These are phyloP conservation scores for Zelleria hepariella DNA, from an alignment of 2,888 invertebrate genomes.

Conservation along the genomic window DNA sequence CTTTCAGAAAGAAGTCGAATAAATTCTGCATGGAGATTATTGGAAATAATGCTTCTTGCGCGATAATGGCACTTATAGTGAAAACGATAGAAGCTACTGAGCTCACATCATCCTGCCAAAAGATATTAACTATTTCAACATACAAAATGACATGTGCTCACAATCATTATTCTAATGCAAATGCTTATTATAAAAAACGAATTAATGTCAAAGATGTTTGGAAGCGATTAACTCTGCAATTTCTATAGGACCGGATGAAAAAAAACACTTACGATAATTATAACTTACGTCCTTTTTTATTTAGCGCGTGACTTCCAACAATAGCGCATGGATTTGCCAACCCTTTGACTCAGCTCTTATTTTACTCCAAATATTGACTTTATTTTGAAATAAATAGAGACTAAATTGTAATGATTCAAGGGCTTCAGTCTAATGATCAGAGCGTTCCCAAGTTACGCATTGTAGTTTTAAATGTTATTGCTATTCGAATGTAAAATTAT, in stretches of 20 bases:
- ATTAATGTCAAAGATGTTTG: conserved; percentile 21
- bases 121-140: neutral
- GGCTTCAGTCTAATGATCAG: neutral
- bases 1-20: too few species aligned
- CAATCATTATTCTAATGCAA: neutral
- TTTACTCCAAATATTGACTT: neutral
- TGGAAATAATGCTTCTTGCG: too few species aligned
- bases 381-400: neutral
- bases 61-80: too few species aligned
- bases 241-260: conserved; percentile 59
- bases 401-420: neutral
- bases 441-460: neutral
- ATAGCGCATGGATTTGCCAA: conserved; percentile 68
- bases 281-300: conserved; percentile 33
- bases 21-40: too few species aligned
- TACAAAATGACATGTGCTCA: neutral
- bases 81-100: too few species aligned
- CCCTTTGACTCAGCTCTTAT: conserved; percentile 41
- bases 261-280: conserved; percentile 55
- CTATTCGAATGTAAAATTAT: neutral
- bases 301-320: conserved; percentile 65
- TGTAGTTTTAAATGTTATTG: neutral
- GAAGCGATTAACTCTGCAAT: conserved; percentile 28
- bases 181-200: conserved; percentile 3
- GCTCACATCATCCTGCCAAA: too few species aligned